Evolutionary conservation across 2,888 invertebrate species (phyloP), one percentile per base, ranked within the genome.

Genomic region (Masnerella sp.): DNA sequence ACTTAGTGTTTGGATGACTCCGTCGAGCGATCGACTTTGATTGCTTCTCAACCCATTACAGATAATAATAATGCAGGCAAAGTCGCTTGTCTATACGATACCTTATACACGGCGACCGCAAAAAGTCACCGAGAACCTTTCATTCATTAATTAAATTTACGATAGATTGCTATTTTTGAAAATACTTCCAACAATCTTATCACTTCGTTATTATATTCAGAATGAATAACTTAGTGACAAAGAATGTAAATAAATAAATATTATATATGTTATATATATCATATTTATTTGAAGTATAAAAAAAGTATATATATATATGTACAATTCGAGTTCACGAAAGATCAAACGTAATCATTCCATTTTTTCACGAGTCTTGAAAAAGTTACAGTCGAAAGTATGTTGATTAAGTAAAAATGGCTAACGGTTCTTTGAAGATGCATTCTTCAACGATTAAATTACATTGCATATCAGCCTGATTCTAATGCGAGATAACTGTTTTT

Each of bases 1-100:
- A 56, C 56, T 56, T 43, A 32, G 43, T 38, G 49, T 38, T 49
- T 61, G 40, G 49, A 61, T 61, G 49, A 49, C 40, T 61, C 40
- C 30, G 17, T 2, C 30, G 11, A 40, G 18, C 49, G 32, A 61
- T 61, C 38, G 40, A 49, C 49, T 61, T 61, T 49, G 20, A 61
- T 49, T 61, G 40, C 49, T 49, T 40, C 49, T 36, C 17, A 18
- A 36, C 40, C 49, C 20, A 61, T 61, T 61, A 61, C 40, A 30
- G 22, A 47, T 51, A 49, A 61, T 61, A 61, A 61, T 49, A 61
- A 49, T 36, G 36, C 47, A 36, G 34, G 14, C 30, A 5, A 30
- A 42, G 12, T 22, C 12, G 20, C 28, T 30, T 43, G 20, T 42
- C 56, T 22, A 18, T 12, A n/a, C n/a, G 30, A 28, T 54, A 54